Evolutionary conservation across 2,113 vertebrate species (phyloP).

Genomic region (Haemorhous mexicanus): DNA sequence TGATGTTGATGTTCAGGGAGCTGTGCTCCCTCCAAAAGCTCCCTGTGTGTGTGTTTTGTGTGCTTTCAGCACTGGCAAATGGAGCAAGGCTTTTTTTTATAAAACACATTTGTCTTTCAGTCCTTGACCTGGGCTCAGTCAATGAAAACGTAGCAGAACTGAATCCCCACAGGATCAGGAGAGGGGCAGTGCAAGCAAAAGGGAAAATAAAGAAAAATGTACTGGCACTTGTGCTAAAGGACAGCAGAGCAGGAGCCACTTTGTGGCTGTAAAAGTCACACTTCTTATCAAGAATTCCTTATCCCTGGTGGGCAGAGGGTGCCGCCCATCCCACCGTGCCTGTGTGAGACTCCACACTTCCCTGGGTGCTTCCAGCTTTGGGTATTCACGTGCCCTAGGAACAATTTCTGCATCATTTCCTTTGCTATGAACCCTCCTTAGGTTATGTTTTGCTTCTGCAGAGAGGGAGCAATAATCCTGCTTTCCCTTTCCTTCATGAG

Average conservation of each 20-base stretch:
- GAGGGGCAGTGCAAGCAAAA: not conserved
- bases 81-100: not conserved
- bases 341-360: not conserved
- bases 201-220: conserved; percentile 24
- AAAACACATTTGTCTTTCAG: not conserved
- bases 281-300: not conserved
- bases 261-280: not conserved
- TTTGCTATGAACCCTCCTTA: not conserved
- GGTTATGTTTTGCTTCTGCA: not conserved
- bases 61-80: not conserved
- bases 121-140: conserved; percentile 1
- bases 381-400: not conserved
- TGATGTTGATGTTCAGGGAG: not conserved
- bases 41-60: not conserved
- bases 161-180: not conserved
- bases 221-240: not conserved
- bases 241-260: not conserved
- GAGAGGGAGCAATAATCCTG: not conserved
- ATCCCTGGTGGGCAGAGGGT: not conserved
- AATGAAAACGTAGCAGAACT: not conserved
- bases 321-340: not conserved
- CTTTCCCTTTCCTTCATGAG: not conserved
- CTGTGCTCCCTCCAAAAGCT: not conserved
- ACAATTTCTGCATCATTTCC: not conserved
- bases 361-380: not conserved